These are phyloP conservation scores for Campoletis sonorensis DNA, from an alignment of 1,140 invertebrate genomes.

Conservation along the genomic window DNA sequence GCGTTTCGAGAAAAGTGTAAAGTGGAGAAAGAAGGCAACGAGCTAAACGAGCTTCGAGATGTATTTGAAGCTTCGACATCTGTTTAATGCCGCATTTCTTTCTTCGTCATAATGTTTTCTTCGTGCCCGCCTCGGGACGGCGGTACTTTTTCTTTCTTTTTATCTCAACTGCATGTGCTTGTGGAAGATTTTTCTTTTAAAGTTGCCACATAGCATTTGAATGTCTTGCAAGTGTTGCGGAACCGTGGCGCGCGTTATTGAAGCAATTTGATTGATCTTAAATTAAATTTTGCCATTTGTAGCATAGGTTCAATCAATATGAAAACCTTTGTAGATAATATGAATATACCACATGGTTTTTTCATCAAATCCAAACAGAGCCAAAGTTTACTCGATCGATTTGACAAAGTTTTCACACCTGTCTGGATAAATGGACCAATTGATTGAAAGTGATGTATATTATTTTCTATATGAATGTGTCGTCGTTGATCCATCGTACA, in stretches of 20 bases:
- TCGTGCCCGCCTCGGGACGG: not conserved
- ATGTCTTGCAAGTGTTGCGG: too few species aligned
- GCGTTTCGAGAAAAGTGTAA: constrained; percentile 27
- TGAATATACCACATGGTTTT: too few species aligned
- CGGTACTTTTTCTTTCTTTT: not conserved
- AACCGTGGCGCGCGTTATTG: too few species aligned
- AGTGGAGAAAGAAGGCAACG: constrained; percentile 18
- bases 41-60: constrained; percentile 7
- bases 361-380: not conserved
- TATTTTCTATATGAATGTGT: not conserved
- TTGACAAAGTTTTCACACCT: constrained; percentile 48
- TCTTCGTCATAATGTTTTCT: constrained; percentile 3
- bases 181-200: not conserved
- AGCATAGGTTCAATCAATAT: not conserved
- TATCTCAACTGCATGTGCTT: not conserved
- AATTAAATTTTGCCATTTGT: too few species aligned
- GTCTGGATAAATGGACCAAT: constrained; percentile 43
- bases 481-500: not conserved
- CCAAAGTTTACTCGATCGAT: constrained; percentile 43
- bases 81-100: constrained; percentile 41
- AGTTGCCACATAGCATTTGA: too few species aligned
- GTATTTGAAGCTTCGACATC: constrained; percentile 38
- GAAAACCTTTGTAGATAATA: too few species aligned
- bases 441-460: constrained; percentile 21
- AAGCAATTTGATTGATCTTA: too few species aligned